Evolutionary conservation across 2,113 vertebrate species (phyloP), one percentile per base, ranked within the genome.

Genomic region (Istiophorus platypterus): DNA sequence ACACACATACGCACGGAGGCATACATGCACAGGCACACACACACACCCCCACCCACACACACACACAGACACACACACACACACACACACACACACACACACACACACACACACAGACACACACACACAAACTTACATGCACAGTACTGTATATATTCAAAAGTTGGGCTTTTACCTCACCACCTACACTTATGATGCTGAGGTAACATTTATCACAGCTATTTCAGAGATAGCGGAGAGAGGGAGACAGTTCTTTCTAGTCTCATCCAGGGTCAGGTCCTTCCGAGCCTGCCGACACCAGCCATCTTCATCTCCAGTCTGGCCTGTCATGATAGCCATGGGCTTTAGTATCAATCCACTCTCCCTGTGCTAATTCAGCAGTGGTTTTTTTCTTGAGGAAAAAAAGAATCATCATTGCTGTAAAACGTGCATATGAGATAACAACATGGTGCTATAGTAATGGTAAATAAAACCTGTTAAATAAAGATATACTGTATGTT

Each of bases 141-240:
- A 65, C 59, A 52, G 27, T 52, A 45, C 63, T 72, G 73, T 58
- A 72, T 82, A 64, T 72, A 62, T 58, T 49, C 54, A 24, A 8
- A 68, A 56, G 54, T n/a, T 56, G 49, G 62, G 52, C 27, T 72
- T 78, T 79, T 79, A 63, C 63, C 39, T 61, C 4, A 37, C 26
- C 66, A 83, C 77, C 85, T 59, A 62, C 74, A 78, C 67, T 86
- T 52, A 62, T 64, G 75, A 84, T 81, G 61, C 66, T 29, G 63
- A 29, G 78, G 88, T 81, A 85, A 45, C 9, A 45, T 77, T 91
- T 74, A 85, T 89, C 85, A 65, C 54, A 63, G 76, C 57, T 84
- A 84, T 54, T 85, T 86, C 76, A 68, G 62, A 49, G 69, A 79
- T 24, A 79, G 57, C 39, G 75, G 81, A 72, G 26, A 72, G 72